Evolutionary conservation across 2,888 invertebrate species (phyloP), one percentile per base, ranked within the genome.

Genomic region (Psylliodes chrysocephalus): DNA sequence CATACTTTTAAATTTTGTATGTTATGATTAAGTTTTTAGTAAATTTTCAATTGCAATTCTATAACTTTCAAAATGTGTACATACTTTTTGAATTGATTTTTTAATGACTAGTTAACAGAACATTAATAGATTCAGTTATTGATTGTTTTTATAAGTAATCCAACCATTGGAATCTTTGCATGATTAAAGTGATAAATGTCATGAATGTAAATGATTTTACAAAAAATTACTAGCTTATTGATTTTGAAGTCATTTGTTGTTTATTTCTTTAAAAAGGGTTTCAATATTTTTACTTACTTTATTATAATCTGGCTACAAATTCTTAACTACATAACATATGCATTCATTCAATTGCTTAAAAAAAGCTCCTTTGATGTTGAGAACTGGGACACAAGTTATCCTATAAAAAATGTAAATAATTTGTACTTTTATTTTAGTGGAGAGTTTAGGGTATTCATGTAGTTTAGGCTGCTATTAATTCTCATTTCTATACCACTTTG

Each of bases 101-200:
- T 46, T 44, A 19, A 18, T 15, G 42, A 44, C 5, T 4, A 44
- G n/a, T 22, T 22, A n/a, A 22, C n/a, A 22, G 22, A 4, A 7
- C 10, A 10, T 33, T 10, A 10, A 47, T 25, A 49, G 28, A 28
- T 19, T 49, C 30, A 28, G 2, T 49, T 49, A 49, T 49, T 49
- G 49, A 49, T 49, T 49, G 49, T 49, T 47, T 47, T 47, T n/a
- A 19, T 28, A 30, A n/a, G 7, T 12, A 12, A 28, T 22, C 8
- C 17, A 15, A 49, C 30, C 3, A 15, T 30, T 8, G 19, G 3
- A 49, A 49, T 28, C 25, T 49, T 30, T 49, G 47, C 22, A 15
- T 47, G 49, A 49, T 49, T 15, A 30, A 17, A 12, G 22, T 46
- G 47, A 47, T 47, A 38, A 38, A 15, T 42, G 14, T 12, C 38